Evolutionary conservation across 1,140 invertebrate genomes (phyloP).

Genomic region (Brachionus plicatilis): DNA sequence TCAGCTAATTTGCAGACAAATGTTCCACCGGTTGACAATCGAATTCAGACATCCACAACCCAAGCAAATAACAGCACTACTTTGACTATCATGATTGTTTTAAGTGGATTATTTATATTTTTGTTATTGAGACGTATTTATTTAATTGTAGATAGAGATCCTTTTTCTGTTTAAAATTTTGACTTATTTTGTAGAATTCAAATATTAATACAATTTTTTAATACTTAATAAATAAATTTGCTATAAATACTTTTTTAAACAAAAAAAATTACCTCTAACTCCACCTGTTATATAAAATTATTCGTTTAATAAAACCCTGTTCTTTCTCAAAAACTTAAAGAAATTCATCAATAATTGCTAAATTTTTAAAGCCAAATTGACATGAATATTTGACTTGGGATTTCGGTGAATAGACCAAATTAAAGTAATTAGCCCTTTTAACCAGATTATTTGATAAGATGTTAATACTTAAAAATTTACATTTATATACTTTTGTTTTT

Average conservation of each 20-base stretch:
- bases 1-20: neutral
- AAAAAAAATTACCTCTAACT: neutral
- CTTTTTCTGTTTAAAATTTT: slow-evolving; percentile 9
- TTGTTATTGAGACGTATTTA: slow-evolving; percentile 13
- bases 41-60: neutral
- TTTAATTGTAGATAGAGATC: slow-evolving; percentile 32
- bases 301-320: neutral
- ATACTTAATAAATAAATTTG: neutral
- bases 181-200: neutral
- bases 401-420: neutral
- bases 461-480: neutral
- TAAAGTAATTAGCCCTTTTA: neutral
- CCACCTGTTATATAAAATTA: neutral
- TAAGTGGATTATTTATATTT: slow-evolving; percentile 3
- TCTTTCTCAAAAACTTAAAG: neutral
- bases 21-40: neutral
- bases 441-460: neutral
- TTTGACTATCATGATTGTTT: neutral
- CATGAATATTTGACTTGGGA: neutral
- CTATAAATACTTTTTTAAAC: neutral
- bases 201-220: neutral
- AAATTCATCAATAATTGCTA: neutral
- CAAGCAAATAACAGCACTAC: neutral
- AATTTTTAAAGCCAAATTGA: neutral
- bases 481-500: neutral